Conservation (phyloP, 1,140 invertebrate species). For the Ylistrum balloti region DNA sequence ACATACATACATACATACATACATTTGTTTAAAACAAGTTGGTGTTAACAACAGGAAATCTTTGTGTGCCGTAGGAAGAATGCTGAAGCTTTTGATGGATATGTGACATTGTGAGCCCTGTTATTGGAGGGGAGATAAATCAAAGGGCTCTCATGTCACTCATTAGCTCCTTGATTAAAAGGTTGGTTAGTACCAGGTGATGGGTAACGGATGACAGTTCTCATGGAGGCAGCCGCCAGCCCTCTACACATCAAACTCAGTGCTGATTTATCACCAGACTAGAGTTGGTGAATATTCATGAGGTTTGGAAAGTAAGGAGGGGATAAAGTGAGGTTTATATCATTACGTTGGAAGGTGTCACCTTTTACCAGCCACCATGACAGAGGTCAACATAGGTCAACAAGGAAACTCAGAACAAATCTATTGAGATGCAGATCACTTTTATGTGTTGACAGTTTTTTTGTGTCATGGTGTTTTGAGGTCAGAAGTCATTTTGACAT, state of each 20-base stretch:
- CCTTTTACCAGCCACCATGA: neutral
- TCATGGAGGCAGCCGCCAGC: neutral
- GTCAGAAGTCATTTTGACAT: neutral
- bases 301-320: neutral
- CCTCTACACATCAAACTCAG: neutral
- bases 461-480: neutral
- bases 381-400: neutral
- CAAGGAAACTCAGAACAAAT: neutral
- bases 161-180: neutral
- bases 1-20: too few species aligned
- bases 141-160: neutral
- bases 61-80: neutral
- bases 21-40: too few species aligned
- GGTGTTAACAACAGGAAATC: too few species aligned
- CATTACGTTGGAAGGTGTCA: neutral
- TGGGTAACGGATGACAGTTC: conserved; percentile 7
- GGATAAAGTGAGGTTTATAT: neutral
- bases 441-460: neutral
- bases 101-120: neutral
- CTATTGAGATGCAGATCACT: conserved; percentile 24
- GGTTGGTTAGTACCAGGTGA: neutral
- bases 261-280: neutral
- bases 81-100: neutral
- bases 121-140: neutral
- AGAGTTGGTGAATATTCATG: neutral